Base-by-base conservation (phyloP, 2,888 invertebrate species). In the Drosophila mettleri region DNA sequence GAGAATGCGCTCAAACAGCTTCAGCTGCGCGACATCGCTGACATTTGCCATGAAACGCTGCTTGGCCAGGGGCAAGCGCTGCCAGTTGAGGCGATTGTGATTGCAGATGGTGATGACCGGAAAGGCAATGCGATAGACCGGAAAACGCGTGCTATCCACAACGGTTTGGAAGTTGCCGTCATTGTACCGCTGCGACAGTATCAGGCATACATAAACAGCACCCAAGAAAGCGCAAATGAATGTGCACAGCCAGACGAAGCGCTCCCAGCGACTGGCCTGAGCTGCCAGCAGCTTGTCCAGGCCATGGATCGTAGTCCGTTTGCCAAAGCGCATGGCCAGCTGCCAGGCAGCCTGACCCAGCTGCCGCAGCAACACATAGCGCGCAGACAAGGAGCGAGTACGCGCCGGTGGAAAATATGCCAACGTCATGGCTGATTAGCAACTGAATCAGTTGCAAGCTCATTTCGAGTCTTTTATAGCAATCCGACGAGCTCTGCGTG, bases 71-170 rank as follows among this genome's bases (percentile, higher is more conserved):
- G 74, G 69, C 20, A 92, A 33, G 9, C 91, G 90, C 4, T 81
- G 62, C 92, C 92, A 92, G 69, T 92, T 92, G 9, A 92, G 81
- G 2, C 90, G 91, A 76, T 92, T 91, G 12, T 62, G 61, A 76
- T 92, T 92, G 63, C 92, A 92, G 36, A 92, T 88, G 16, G 91
- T 90, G 3, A 92, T 72, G 12, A 90, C 91, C 14, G 92, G 92
- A 75, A 89, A 92, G 4, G 85, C 55, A 10, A 92, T 91, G 18
- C 89, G 79, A 70, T 89, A 90, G 0, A 92, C 88, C 2, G 91
- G 91, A 64, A 60, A 80, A 0, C 90, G 90, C 1, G 92, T 92
- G 34, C 86, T 91, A 31, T 92, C 91, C 18, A 92, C 91, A 4
- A 92, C 90, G 0, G 92, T 92, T 55, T 92, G 88, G 12, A 92